phyloP scores from a whole-genome alignment of 2,113 vertebrate species.

The Columbina picui region DNA sequence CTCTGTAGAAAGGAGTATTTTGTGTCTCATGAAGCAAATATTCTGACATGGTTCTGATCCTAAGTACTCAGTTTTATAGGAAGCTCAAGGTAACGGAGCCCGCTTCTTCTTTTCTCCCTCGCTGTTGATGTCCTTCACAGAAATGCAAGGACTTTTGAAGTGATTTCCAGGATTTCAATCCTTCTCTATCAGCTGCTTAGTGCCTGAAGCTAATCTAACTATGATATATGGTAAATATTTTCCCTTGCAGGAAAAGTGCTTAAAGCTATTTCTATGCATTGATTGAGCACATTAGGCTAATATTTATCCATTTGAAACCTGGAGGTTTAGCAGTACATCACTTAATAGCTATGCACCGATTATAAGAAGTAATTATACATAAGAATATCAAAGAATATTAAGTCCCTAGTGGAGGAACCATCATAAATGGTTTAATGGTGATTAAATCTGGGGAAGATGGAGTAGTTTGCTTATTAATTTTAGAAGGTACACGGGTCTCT shows the following conservation, averaged over 20 bases:
- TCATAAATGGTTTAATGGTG: constrained; percentile 58
- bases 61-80: constrained; percentile 22
- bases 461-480: constrained; percentile 65
- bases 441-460: constrained; percentile 63
- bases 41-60: constrained; percentile 34
- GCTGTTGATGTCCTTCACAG: constrained; percentile 75
- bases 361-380: constrained; percentile 73
- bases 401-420: constrained; percentile 41
- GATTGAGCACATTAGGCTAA: constrained; percentile 78
- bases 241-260: constrained; percentile 76
- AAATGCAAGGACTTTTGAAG: constrained; percentile 74
- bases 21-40: constrained; percentile 22
- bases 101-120: not conserved
- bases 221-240: constrained; percentile 81
- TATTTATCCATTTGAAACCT: constrained; percentile 79
- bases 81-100: not conserved
- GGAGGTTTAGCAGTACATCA: constrained; percentile 68
- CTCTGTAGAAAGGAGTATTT: not conserved
- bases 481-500: constrained; percentile 5
- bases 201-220: constrained; percentile 69
- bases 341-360: constrained; percentile 68
- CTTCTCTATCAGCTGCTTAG: constrained; percentile 64
- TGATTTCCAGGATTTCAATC: constrained; percentile 69
- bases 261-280: constrained; percentile 77
- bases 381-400: constrained; percentile 72